Evolutionary conservation across 2,888 invertebrate species (phyloP).

Genomic region (Caenorhabditis virilis): DNA sequence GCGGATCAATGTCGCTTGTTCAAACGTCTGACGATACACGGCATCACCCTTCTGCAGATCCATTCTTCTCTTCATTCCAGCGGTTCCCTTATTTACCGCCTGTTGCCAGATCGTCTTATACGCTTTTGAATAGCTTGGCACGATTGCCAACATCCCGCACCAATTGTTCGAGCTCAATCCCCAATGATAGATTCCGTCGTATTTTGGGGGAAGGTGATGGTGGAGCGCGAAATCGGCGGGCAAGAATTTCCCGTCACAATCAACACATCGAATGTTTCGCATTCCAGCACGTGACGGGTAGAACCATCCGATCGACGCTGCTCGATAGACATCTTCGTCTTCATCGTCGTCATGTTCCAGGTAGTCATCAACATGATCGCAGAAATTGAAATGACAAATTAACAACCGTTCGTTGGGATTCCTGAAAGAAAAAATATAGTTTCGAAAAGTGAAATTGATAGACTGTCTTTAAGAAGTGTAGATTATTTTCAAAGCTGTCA

Average conservation of each 20-base stretch:
- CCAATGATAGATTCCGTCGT: neutral
- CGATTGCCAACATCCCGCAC: neutral
- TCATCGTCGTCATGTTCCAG: neutral
- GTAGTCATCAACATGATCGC: neutral
- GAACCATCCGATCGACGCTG: neutral
- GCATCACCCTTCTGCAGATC: no score
- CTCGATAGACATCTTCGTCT: neutral
- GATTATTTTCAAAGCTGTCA: no score
- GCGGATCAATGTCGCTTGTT: neutral
- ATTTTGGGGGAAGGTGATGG: neutral
- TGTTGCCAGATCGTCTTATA: neutral
- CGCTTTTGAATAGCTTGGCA: neutral
- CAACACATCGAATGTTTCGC: slow-evolving; percentile 2
- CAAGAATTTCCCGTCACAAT: neutral
- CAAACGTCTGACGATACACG: neutral
- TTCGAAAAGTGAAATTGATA: neutral
- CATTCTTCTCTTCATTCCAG: neutral
- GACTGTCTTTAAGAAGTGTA: no score
- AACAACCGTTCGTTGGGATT: neutral
- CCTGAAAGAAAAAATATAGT: neutral
- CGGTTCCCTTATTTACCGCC: neutral
- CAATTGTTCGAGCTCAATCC: slow-evolving; percentile 2
- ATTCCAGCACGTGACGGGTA: neutral
- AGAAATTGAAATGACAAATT: slow-evolving; percentile 2
- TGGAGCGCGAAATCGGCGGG: slow-evolving; percentile 3